Conservation (phyloP, 2,113 vertebrate genomes). For the Lipophrys pholis region DNA sequence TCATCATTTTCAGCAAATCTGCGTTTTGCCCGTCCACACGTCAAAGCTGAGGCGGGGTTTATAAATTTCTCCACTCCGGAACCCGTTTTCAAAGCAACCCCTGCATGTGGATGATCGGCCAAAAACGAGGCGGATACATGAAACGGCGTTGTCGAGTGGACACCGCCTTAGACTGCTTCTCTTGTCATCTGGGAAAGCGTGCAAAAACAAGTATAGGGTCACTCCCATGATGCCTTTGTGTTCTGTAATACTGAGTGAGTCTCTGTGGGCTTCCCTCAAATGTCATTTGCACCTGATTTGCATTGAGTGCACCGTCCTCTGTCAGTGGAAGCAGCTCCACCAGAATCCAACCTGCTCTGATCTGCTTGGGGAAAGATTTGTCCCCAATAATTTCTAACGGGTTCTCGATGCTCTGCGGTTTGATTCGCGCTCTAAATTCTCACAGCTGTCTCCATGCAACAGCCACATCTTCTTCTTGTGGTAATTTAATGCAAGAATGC, state of each 20-base stretch:
- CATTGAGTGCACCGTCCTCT: no score
- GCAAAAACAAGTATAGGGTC: background rate
- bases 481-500: slow-evolving; percentile 61
- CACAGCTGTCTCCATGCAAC: background rate
- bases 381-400: no score
- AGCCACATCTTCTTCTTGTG: slow-evolving; percentile 20
- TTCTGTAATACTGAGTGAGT: background rate
- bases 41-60: no score
- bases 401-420: no score
- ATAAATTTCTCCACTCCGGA: no score
- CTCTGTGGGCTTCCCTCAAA: background rate
- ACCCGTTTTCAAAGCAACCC: no score
- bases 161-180: no score
- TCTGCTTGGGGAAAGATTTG: background rate
- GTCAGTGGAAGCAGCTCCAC: background rate
- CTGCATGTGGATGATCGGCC: no score
- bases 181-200: no score
- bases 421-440: slow-evolving; percentile 7
- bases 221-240: background rate
- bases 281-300: background rate
- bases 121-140: background rate
- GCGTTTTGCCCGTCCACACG: no score
- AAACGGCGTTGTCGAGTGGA: background rate
- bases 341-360: slow-evolving; percentile 2
- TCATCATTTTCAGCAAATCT: no score